A percentile compares a stretch with the other conserved stretches of the same genome.
Evolutionary conservation across 2,888 invertebrate species (phyloP).

Genomic region (Acanthoscelides obtectus): DNA sequence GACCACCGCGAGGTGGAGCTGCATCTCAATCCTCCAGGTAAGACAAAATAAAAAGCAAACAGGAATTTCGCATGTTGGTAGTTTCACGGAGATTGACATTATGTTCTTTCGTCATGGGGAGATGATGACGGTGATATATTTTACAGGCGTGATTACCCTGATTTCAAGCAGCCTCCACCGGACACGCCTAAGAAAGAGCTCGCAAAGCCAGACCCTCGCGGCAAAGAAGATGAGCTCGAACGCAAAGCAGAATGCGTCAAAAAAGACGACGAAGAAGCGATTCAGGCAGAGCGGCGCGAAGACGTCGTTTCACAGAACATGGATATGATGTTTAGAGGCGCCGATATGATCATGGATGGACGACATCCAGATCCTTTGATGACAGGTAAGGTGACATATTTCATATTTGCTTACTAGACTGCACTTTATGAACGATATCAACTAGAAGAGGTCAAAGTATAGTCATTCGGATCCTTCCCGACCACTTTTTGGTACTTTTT

Average conservation of each 20-base stretch:
- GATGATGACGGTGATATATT: no score
- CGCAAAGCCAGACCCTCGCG: background rate
- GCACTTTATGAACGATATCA: no score
- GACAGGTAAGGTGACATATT: background rate
- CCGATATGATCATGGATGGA: background rate
- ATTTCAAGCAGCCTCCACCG: background rate
- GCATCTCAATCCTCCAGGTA: constrained; percentile 1
- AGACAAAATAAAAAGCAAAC: no score
- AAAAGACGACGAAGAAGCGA: background rate
- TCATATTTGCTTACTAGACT: background rate
- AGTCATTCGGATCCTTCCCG: no score
- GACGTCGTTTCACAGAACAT: background rate
- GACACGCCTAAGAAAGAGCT: background rate
- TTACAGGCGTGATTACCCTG: background rate
- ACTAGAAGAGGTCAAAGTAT: no score
- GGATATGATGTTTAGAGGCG: background rate
- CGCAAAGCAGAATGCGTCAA: background rate
- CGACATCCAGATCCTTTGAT: background rate
- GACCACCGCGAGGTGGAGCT: constrained; percentile 14
- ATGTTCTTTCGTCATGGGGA: no score
- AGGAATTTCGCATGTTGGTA: no score
- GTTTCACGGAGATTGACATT: no score
- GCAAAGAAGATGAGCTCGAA: background rate
- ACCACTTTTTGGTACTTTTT: no score
- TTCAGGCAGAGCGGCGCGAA: background rate